Evolutionary conservation across 2,888 invertebrate species (phyloP).

Genomic region (Dryobota labecula): DNA sequence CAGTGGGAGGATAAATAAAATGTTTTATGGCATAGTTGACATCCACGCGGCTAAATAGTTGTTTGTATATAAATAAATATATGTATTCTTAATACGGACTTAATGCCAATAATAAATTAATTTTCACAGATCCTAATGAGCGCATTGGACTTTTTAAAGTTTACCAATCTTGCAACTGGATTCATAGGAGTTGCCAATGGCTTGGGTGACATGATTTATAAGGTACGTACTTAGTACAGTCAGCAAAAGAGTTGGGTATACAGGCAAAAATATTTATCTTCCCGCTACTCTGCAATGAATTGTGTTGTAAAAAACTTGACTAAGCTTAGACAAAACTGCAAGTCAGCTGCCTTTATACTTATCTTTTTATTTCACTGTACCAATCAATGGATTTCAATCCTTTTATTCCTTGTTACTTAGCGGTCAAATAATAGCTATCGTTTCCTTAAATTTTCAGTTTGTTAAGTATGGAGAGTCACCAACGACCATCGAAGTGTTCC

Average conservation of each 20-base stretch:
- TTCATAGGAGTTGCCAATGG: constrained; percentile 66
- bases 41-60: background rate
- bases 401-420: background rate
- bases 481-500: constrained; percentile 63
- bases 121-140: constrained; percentile 68
- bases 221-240: constrained; percentile 43
- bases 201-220: constrained; percentile 67
- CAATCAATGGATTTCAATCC: background rate
- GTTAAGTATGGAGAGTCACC: constrained; percentile 50
- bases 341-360: background rate
- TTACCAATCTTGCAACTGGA: constrained; percentile 66
- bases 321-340: background rate
- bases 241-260: background rate
- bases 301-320: background rate
- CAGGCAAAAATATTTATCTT: background rate
- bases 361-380: background rate
- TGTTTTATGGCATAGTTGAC: background rate
- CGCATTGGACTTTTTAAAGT: constrained; percentile 66
- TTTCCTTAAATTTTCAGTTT: constrained; percentile 35
- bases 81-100: background rate
- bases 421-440: background rate
- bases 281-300: background rate
- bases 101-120: background rate
- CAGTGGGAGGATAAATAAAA: no score
- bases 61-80: background rate